phyloP scores from a whole-genome alignment of 2,113 vertebrate genomes.

The Fukomys damarensis region DNA sequence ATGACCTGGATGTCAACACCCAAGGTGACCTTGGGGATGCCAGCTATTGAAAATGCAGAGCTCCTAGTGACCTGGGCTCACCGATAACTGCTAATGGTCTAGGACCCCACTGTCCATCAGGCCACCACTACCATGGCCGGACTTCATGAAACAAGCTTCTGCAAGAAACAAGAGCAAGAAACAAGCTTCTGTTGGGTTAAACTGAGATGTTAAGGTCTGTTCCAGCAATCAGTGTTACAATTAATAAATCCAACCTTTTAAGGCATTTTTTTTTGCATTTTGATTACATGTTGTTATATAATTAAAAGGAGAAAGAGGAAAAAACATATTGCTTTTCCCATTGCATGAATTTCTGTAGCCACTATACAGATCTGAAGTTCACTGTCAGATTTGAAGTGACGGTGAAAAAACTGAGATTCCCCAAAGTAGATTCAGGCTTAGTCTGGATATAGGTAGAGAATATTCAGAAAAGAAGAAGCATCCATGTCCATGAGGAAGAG shows the following conservation, averaged over 20 bases:
- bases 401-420: not conserved
- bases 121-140: not conserved
- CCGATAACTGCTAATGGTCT: not conserved
- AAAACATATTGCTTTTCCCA: not conserved
- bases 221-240: not conserved
- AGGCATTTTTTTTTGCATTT: not conserved
- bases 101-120: too few species aligned
- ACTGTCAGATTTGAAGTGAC: not conserved
- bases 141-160: not conserved
- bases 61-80: not conserved
- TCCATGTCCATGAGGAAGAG: not conserved
- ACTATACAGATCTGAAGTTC: not conserved
- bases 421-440: not conserved
- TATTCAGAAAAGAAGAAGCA: not conserved
- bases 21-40: not conserved
- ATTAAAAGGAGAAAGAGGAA: not conserved
- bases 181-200: not conserved
- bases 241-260: not conserved
- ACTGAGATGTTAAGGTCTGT: not conserved
- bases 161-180: too few species aligned
- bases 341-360: not conserved
- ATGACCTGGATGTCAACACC: not conserved
- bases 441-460: not conserved
- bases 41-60: not conserved
- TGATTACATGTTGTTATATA: not conserved